Conservation (phyloP, 2,888 invertebrate species). For the Dichetophora obliterata region DNA sequence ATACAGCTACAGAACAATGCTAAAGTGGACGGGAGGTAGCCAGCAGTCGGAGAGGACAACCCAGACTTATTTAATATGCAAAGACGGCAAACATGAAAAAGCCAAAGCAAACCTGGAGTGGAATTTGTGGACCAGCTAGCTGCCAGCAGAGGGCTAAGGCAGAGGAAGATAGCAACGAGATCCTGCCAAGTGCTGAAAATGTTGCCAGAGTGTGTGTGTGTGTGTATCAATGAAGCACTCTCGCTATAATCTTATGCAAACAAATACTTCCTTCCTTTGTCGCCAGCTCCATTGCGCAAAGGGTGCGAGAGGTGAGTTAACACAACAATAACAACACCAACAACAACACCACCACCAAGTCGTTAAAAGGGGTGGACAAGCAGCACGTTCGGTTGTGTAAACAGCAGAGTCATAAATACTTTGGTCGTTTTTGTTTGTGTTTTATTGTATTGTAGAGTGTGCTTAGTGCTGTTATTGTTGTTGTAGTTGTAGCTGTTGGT, state of each 20-base stretch:
- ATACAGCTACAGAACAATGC: conserved; percentile 3
- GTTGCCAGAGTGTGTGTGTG: background rate
- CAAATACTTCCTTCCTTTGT: conserved; percentile 21
- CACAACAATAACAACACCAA: conserved; percentile 17
- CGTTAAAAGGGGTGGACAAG: conserved; percentile 47
- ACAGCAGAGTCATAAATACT: conserved; percentile 21
- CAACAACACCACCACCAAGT: conserved; percentile 9
- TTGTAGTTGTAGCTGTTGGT: conserved; percentile 27
- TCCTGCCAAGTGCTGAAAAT: background rate
- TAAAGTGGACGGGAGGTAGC: background rate
- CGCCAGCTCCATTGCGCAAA: background rate
- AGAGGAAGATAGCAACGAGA: too few species aligned
- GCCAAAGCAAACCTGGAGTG: background rate
- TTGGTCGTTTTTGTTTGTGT: background rate
- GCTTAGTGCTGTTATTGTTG: conserved; percentile 28
- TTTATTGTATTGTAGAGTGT: conserved; percentile 29
- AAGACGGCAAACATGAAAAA: conserved; percentile 26
- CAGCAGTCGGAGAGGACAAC: too few species aligned
- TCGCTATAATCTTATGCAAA: conserved; percentile 10
- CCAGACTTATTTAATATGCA: background rate
- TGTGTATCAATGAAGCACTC: background rate
- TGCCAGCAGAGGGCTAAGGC: background rate
- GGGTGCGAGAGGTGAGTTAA: background rate
- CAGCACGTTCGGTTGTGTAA: conserved; percentile 40
- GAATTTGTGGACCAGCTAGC: background rate